Conservation (phyloP, 2,797 vertebrate genomes). For the Manis pentadactyla region DNA sequence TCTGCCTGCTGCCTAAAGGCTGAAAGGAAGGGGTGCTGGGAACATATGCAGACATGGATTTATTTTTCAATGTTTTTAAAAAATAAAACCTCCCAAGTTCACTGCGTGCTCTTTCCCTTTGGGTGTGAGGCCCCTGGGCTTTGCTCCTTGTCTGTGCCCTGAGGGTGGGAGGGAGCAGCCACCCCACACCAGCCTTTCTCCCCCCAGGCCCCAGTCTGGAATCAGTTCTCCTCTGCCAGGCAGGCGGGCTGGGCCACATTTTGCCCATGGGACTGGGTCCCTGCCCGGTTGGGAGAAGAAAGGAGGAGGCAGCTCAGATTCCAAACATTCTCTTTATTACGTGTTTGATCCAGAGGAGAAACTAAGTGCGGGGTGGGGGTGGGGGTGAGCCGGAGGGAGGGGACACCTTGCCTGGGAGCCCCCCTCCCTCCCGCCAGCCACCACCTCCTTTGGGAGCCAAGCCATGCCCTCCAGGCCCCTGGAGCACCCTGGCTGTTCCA, state of each 20-base stretch:
- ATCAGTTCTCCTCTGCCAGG: not conserved
- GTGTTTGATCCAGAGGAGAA: conserved; percentile 82
- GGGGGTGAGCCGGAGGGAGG: conserved; percentile 58
- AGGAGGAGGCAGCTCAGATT: conserved; percentile 71
- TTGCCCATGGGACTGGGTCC: conserved; percentile 43
- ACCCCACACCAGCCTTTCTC: not conserved
- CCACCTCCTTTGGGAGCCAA: conserved; percentile 72
- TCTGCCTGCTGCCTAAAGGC: not conserved
- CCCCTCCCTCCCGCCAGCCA: conserved; percentile 41
- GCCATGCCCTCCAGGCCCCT: conserved; percentile 77
- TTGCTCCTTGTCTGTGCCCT: not conserved
- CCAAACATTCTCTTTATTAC: conserved; percentile 82
- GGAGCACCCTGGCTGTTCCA: conserved; percentile 79
- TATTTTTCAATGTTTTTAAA: conserved; percentile 83
- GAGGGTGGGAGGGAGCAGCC: not conserved
- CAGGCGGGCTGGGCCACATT: not conserved
- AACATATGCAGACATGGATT: conserved; percentile 75
- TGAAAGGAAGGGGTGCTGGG: conserved; percentile 40
- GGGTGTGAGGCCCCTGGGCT: not conserved
- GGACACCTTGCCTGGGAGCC: conserved; percentile 77
- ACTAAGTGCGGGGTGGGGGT: conserved; percentile 74
- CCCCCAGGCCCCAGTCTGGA: not conserved
- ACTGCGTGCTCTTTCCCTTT: conserved; percentile 2
- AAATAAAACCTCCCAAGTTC: conserved; percentile 62
- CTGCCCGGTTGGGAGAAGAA: conserved; percentile 53